Conservation (phyloP, 2,797 vertebrate species). For the Lagodon rhomboides region DNA sequence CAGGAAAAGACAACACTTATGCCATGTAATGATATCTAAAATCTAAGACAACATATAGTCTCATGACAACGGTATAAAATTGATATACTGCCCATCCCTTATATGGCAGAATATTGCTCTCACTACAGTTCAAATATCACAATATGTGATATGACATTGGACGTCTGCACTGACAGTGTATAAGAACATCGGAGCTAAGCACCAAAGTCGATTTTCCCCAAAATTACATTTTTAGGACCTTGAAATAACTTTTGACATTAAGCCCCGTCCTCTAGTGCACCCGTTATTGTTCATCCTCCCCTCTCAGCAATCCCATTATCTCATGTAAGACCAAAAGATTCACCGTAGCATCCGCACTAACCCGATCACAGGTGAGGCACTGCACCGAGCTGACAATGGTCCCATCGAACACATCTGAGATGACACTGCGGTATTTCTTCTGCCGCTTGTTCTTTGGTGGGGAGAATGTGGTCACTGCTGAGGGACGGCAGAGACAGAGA, state of each 20-base stretch:
- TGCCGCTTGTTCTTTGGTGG: constrained; percentile 95
- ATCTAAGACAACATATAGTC: too few relatives aligned
- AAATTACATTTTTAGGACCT: background rate
- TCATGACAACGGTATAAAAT: background rate
- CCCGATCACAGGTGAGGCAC: constrained; percentile 98
- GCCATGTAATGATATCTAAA: too few relatives aligned
- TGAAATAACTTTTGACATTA: constrained; percentile 7
- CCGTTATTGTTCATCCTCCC: background rate
- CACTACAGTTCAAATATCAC: background rate
- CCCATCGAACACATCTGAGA: constrained; percentile 98
- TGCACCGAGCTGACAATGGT: constrained; percentile 98
- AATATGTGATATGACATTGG: background rate
- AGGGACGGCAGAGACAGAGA: constrained; percentile 29
- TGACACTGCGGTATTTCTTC: constrained; percentile 96
- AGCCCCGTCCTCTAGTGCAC: background rate
- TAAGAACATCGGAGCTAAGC: background rate
- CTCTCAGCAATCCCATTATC: constrained; percentile 2
- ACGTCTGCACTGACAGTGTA: background rate
- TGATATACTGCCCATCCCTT: background rate
- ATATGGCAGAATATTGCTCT: background rate
- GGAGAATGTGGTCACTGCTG: constrained; percentile 85
- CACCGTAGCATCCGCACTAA: constrained; percentile 75
- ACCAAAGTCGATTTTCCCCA: background rate
- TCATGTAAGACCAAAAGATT: background rate
- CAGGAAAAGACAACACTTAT: too few relatives aligned